Evolutionary conservation across 2,113 vertebrate genomes (phyloP), one percentile per base, ranked within the genome.

Genomic region (Rafetus swinhoei): DNA sequence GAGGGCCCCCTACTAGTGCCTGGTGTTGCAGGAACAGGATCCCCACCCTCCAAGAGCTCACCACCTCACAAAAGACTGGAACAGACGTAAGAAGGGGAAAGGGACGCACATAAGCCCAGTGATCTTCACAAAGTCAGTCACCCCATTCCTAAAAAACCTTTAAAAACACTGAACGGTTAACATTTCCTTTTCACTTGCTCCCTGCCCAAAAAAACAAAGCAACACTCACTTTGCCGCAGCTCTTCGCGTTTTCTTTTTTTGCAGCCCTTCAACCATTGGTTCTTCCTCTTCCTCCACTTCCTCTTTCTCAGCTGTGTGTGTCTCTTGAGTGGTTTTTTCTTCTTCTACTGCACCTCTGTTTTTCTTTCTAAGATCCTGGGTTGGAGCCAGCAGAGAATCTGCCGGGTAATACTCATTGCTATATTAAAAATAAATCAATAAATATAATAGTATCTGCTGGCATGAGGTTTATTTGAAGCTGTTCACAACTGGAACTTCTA

Each of bases 351-450:
- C 27, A 15, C 90, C 81, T 29, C 39, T 77, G 19, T 29, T 95
- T 95, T 96, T 98, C 95, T 98, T 99, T 87, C 98, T 97, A 81
- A 99, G 96, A 95, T 99, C 97, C 95, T 99, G 99, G 86, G 98
- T 99, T 4, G 99, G 99, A 62, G 99, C 99, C 57, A 99, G 98
- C 90, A 99, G 95, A 74, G 99, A 98, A 96, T 99, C 99, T 32
- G 99, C 98, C 27, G 98, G 98, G 96, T 99, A 99, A 94, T 99
- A 99, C 96, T 99, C 99, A 50, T 99, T 99, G 96, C 99, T 99
- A 65, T 16, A 16, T 82, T 27, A 10, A 79, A 72, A 39, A 91
- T 69, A 91, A 53, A 45, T 21, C 27, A 50, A 9, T 77, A 8
- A 57, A 79, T 15, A 76, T 8, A 21, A 84, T 32, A 91, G 32